Conservation (phyloP, 2,113 vertebrate genomes). For the Triplophysa siluroides region DNA sequence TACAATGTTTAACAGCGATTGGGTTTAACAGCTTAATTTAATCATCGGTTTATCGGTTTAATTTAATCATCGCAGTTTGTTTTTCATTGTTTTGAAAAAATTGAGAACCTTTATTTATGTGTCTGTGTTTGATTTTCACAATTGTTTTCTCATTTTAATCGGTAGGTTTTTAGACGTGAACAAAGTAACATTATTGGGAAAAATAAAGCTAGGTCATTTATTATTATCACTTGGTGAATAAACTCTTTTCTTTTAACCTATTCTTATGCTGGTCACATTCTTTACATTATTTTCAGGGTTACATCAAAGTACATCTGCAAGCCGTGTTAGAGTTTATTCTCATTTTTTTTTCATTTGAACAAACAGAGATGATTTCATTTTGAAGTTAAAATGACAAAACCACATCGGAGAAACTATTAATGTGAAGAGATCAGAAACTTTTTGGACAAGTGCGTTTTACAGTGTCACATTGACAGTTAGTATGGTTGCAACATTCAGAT, state of each 20-base stretch:
- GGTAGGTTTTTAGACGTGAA: slow-evolving; percentile 51
- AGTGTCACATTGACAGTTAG: not conserved
- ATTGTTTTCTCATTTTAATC: slow-evolving; percentile 55
- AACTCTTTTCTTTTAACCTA: slow-evolving; percentile 61
- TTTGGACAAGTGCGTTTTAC: not conserved
- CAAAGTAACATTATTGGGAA: slow-evolving; percentile 44
- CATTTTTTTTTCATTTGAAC: not conserved
- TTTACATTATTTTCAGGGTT: not conserved
- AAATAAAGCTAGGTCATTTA: slow-evolving; percentile 27
- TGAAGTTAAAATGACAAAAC: not conserved
- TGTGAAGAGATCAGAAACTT: not conserved
- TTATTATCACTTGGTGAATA: slow-evolving; percentile 67
- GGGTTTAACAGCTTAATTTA: slow-evolving; percentile 8
- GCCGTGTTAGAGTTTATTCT: not conserved
- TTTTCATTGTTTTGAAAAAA: slow-evolving; percentile 44
- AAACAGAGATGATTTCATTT: not conserved
- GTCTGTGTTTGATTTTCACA: slow-evolving; percentile 55
- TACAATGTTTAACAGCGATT: slow-evolving; percentile 14
- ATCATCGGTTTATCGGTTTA: slow-evolving; percentile 12
- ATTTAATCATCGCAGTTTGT: slow-evolving; percentile 29
- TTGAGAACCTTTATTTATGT: slow-evolving; percentile 53
- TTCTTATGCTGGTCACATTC: slow-evolving; percentile 5
- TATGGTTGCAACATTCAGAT: slow-evolving; percentile 17
- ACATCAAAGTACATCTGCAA: slow-evolving; percentile 4
- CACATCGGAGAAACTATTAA: not conserved